Base-by-base conservation (phyloP, 2,113 vertebrate genomes). In the Oreocharis arfaki region DNA sequence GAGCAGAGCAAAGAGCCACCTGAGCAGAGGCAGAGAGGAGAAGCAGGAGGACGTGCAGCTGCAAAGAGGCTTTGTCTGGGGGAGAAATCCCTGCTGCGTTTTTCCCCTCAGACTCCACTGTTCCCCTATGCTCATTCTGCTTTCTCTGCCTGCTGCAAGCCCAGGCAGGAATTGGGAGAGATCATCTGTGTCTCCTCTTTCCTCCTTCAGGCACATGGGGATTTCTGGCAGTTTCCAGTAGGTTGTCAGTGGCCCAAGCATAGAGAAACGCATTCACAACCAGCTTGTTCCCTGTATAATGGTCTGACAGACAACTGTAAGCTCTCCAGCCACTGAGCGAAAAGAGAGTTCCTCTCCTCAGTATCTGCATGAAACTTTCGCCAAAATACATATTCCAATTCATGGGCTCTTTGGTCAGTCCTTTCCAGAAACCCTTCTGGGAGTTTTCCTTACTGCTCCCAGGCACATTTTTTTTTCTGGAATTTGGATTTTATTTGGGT, bases 81-180 rank as follows among this genome's bases (percentile, higher is more conserved):
- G 53, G 28, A 64, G 49, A 55, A 89, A 52, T 4, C 6, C 30
- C 47, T 0, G 0, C 17, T 46, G 10, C 28, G 30, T 16, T 49
- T 78, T 60, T 69, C 15, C 4, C 12, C 11, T 37, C 53, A 68
- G 32, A 55, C 11, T 68, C 23, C 0, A 0, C 26, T n/a, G 6
- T 53, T 7, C 3, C 4, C 3, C 4, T 14, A 1, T 7, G 27
- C 3, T 37, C 20, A 13, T 50, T 64, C 12, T 59, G 20, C 23
- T 52, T 56, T 37, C 17, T 68, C 63, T 37, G 3, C 13, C 73
- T 69, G 16, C 24, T 84, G 41, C n/a, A 70, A 44, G 7, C 21
- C 18, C 4, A 6, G 55, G 27, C 10, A 77, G 63, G 27, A 73
- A 73, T 0, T 0, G 1, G 16, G 52, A 80, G n/a, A 60, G 6